Percentiles rank a stretch among this genome's conserved stretches.
Evolutionary conservation across 2,888 invertebrate genomes (phyloP).

Genomic region (Orchesellides sinensis): DNA sequence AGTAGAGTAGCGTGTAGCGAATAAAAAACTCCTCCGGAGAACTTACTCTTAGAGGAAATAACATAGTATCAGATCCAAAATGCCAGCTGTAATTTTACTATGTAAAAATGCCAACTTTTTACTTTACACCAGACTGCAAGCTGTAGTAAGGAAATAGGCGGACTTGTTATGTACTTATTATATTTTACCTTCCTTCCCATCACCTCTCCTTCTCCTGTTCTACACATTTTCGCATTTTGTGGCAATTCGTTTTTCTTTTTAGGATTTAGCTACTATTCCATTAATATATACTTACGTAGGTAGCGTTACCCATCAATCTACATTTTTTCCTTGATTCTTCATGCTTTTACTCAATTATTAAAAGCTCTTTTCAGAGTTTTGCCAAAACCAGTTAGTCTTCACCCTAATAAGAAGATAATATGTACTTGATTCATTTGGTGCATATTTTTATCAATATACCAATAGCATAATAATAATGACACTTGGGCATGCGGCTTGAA

Average conservation of each 20-base stretch:
- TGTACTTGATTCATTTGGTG: too few species aligned
- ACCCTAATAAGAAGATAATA: not conserved
- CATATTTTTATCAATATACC: not conserved
- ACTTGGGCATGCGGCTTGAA: constrained; percentile 24
- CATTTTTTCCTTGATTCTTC: constrained; percentile 23
- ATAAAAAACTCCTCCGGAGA: too few species aligned
- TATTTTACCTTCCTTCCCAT: constrained; percentile 12
- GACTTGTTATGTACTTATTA: not conserved
- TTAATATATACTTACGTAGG: not conserved
- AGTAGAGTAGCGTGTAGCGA: not conserved
- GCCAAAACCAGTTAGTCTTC: not conserved
- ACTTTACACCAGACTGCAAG: too few species aligned
- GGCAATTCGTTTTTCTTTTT: not conserved
- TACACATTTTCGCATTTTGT: not conserved
- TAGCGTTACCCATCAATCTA: constrained; percentile 16
- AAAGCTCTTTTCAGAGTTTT: constrained; percentile 10
- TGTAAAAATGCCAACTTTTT: too few species aligned
- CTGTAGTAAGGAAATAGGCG: constrained; percentile 26
- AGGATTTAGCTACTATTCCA: not conserved
- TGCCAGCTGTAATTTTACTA: too few species aligned
- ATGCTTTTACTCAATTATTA: constrained; percentile 40
- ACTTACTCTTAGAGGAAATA: too few species aligned
- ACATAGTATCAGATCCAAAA: too few species aligned
- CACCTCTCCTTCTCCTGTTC: not conserved
- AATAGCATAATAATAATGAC: constrained; percentile 18